Conservation (phyloP, 2,113 vertebrate species). For the Lepus timidus region DNA sequence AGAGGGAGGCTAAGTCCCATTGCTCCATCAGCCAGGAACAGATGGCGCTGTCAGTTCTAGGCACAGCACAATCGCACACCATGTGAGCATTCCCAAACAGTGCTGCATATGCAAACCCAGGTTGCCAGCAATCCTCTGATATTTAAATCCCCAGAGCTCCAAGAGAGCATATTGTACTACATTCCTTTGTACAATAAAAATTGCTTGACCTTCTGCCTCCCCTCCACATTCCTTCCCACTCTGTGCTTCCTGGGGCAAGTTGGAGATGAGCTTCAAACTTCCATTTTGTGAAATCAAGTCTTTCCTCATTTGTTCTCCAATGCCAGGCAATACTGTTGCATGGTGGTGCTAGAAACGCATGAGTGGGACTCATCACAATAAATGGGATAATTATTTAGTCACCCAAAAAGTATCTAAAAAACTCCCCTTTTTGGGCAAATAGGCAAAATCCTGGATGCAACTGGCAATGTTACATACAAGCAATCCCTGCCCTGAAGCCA, state of each 20-base stretch:
- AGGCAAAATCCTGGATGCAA: not conserved
- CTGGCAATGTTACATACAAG: not conserved
- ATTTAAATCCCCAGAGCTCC: slow-evolving; percentile 64
- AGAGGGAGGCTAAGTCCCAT: slow-evolving; percentile 77
- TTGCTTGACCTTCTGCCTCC: slow-evolving; percentile 48
- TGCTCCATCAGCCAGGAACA: slow-evolving; percentile 83
- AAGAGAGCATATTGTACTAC: slow-evolving; percentile 7
- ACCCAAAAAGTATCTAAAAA: not conserved
- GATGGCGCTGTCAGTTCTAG: slow-evolving; percentile 86
- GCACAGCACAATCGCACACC: slow-evolving; percentile 44
- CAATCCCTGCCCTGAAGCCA: not conserved
- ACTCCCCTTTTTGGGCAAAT: not conserved
- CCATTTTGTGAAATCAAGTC: slow-evolving; percentile 3
- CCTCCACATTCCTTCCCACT: not conserved
- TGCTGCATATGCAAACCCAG: slow-evolving; percentile 69
- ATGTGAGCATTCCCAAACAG: slow-evolving; percentile 73
- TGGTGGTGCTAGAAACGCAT: not conserved
- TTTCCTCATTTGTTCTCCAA: slow-evolving; percentile 40
- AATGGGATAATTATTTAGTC: slow-evolving; percentile 16
- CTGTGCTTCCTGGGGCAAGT: not conserved
- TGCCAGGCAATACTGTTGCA: not conserved
- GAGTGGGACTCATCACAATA: not conserved
- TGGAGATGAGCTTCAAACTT: slow-evolving; percentile 7
- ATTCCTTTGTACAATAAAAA: slow-evolving; percentile 60
- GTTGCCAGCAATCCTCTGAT: slow-evolving; percentile 76